phyloP scores from a whole-genome alignment of 2,797 vertebrate species.

The Trachurus trachurus region DNA sequence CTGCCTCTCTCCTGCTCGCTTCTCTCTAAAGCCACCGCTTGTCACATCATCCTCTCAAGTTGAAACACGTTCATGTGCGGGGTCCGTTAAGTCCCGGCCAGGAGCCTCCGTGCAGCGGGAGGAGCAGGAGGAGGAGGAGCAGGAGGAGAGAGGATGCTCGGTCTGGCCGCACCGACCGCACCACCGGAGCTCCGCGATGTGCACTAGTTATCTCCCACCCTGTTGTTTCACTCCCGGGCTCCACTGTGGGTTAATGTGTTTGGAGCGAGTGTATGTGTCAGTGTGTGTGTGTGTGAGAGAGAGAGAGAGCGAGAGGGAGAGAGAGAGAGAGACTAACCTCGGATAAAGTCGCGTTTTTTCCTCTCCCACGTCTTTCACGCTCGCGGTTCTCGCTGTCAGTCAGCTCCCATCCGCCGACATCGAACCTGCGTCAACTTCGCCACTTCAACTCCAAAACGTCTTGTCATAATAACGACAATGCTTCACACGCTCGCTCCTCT shows the following conservation, averaged over 20 bases:
- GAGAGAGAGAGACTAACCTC: constrained; percentile 51
- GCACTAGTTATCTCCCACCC: constrained; percentile 65
- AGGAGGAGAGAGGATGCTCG: constrained; percentile 28
- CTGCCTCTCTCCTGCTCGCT: constrained; percentile 35
- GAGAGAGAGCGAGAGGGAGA: constrained; percentile 7
- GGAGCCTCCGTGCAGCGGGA: constrained; percentile 7
- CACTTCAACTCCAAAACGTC: constrained; percentile 56
- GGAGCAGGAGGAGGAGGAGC: no score
- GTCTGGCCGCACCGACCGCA: constrained; percentile 37
- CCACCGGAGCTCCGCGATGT: constrained; percentile 53
- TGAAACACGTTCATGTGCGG: constrained; percentile 29
- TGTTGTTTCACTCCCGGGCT: constrained; percentile 46
- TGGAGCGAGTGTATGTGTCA: neutral
- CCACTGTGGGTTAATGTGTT: constrained; percentile 54
- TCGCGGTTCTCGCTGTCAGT: constrained; percentile 31
- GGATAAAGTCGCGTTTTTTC: constrained; percentile 41
- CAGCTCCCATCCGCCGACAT: constrained; percentile 35
- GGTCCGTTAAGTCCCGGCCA: constrained; percentile 57
- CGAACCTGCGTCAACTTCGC: constrained; percentile 67
- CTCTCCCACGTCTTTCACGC: constrained; percentile 9
- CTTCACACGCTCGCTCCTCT: neutral
- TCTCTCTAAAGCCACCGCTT: constrained; percentile 46
- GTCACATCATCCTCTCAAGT: constrained; percentile 62
- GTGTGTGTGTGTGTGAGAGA: neutral
- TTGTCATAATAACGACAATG: constrained; percentile 23